Evolutionary conservation across 2,797 vertebrate species (phyloP).

Genomic region (Champsocephalus gunnari): DNA sequence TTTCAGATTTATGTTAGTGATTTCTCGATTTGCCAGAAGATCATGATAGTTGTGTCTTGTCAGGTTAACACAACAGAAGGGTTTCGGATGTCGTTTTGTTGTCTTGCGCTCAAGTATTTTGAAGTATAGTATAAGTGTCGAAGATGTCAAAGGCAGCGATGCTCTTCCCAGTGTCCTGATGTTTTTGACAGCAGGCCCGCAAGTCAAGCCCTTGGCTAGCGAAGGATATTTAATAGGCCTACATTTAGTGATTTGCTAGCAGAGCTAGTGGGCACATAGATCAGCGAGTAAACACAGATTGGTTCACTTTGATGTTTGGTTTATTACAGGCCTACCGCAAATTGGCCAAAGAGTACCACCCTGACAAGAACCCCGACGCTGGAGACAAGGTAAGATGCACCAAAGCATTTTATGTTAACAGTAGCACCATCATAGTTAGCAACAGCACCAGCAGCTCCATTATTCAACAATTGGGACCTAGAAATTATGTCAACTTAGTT

Average conservation of each 20-base stretch:
- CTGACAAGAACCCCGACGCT: conserved; percentile 97
- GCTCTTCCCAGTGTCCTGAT: conserved; percentile 49
- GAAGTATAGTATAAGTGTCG: not conserved
- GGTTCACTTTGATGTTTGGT: conserved; percentile 28
- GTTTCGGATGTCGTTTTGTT: not conserved
- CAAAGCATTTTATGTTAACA: conserved; percentile 7
- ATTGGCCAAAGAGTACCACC: conserved; percentile 96
- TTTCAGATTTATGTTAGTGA: not conserved
- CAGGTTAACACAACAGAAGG: not conserved
- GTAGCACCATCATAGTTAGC: not conserved
- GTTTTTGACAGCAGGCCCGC: conserved; percentile 64
- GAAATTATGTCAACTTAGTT: conserved; percentile 14
- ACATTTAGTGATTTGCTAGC: conserved; percentile 15
- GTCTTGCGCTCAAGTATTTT: not conserved
- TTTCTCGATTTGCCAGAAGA: not conserved
- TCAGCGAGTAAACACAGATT: not conserved
- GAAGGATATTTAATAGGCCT: conserved; percentile 8
- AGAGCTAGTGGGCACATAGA: not conserved
- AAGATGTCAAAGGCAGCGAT: conserved; percentile 47
- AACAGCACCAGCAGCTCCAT: not conserved
- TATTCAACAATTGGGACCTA: conserved; percentile 24
- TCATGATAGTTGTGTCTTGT: no score
- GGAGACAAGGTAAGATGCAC: conserved; percentile 92
- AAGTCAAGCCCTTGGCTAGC: conserved; percentile 12
- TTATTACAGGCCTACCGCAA: conserved; percentile 92